Conservation (phyloP, 2,797 vertebrate genomes). For the Acridotheres tristis region DNA sequence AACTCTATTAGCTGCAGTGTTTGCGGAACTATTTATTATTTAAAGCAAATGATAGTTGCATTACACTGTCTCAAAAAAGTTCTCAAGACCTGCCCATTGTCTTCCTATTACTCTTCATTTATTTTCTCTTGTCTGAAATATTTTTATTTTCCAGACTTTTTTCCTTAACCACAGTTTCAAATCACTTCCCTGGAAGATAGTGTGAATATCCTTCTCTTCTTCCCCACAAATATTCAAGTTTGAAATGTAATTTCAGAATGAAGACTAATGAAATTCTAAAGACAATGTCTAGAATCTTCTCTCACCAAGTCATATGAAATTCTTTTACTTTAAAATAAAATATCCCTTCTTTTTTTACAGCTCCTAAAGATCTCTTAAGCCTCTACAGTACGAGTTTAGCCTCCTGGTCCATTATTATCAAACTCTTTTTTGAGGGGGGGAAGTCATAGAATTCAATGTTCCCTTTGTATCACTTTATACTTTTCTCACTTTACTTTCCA, state of each 20-base stretch:
- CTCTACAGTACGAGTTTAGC: neutral
- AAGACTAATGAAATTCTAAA: neutral
- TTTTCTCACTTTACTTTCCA: neutral
- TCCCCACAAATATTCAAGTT: neutral
- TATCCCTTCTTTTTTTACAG: neutral
- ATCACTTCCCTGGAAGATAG: neutral
- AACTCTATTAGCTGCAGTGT: constrained; percentile 26
- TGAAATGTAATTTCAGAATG: neutral
- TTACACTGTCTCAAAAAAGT: neutral
- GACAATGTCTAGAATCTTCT: neutral
- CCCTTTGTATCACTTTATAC: neutral
- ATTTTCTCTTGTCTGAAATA: neutral
- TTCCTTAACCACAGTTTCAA: neutral
- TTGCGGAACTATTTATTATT: constrained; percentile 54
- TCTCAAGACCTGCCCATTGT: neutral
- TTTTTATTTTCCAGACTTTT: neutral
- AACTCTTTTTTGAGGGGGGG: fast-evolving
- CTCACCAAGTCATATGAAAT: neutral
- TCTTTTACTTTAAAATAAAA: neutral
- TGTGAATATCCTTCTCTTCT: neutral
- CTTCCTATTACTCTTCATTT: neutral
- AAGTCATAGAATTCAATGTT: neutral
- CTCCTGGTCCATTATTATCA: neutral
- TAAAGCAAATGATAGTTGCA: constrained; percentile 17
- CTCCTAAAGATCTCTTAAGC: neutral